phyloP scores from a whole-genome alignment of 2,888 invertebrate species.

The Pachycephus smyrnensis region DNA sequence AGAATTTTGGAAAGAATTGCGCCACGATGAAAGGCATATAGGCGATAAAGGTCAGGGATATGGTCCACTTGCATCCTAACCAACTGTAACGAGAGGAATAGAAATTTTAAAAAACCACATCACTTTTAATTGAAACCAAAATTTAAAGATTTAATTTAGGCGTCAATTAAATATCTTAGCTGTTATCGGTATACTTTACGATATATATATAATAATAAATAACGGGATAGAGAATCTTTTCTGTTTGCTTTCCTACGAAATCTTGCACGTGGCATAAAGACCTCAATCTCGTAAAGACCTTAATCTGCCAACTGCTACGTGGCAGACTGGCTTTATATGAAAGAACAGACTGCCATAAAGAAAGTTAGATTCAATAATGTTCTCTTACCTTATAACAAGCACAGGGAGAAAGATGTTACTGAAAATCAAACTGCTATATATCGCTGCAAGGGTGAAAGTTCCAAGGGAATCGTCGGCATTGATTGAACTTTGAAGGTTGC shows the following conservation, averaged over 20 bases:
- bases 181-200: too few relatives aligned
- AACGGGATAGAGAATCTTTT: too few relatives aligned
- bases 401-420: constrained; percentile 92
- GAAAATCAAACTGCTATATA: constrained; percentile 88
- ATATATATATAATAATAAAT: too few relatives aligned
- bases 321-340: too few relatives aligned
- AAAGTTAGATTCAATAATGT: not conserved
- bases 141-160: too few relatives aligned
- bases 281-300: too few relatives aligned
- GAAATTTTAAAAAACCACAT: not conserved
- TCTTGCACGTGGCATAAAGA: too few relatives aligned
- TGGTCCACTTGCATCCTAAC: constrained; percentile 92
- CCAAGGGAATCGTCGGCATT: constrained; percentile 87
- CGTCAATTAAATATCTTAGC: too few relatives aligned
- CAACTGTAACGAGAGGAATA: constrained; percentile 71
- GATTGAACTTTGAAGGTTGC: constrained; percentile 86
- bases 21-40: constrained; percentile 93
- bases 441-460: constrained; percentile 84
- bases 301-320: too few relatives aligned
- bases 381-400: constrained; percentile 80
- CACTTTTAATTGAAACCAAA: too few relatives aligned
- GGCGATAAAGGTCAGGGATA: constrained; percentile 85
- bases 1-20: constrained; percentile 90
- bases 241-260: too few relatives aligned
- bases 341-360: too few relatives aligned